Evolutionary conservation across 2,888 invertebrate genomes (phyloP).

Genomic region (Coecobrya sp.): DNA sequence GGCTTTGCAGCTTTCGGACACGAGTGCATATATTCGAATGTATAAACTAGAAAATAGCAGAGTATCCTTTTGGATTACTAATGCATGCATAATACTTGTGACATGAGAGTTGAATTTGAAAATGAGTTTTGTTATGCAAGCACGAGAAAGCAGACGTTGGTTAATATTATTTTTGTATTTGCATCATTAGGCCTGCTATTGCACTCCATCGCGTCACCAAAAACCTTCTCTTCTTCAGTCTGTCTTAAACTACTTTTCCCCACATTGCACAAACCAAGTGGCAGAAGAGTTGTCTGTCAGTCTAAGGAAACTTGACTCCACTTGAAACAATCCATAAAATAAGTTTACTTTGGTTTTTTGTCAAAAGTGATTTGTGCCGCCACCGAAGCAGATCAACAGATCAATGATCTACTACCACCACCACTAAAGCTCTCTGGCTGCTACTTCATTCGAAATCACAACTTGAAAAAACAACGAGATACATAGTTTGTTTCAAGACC

Average conservation of each 20-base stretch:
- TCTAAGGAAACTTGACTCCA: slow-evolving; percentile 82
- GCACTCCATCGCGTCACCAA: slow-evolving; percentile 2
- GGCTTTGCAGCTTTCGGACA: background rate
- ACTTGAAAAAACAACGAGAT: slow-evolving; percentile 37
- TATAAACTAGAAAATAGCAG: background rate
- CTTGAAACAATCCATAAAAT: slow-evolving; percentile 85
- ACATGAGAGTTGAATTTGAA: slow-evolving; percentile 41
- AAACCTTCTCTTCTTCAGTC: background rate
- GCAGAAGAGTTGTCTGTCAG: slow-evolving; percentile 68
- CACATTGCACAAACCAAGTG: background rate
- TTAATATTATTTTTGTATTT: background rate
- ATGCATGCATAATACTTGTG: slow-evolving; percentile 16
- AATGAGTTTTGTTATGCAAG: slow-evolving; percentile 7
- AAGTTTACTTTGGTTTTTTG: slow-evolving; percentile 83
- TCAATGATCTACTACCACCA: slow-evolving; percentile 74
- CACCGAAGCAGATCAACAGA: slow-evolving; percentile 79
- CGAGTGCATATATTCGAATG: too few species aligned
- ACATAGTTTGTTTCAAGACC: slow-evolving; percentile 46
- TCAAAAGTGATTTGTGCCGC: slow-evolving; percentile 79
- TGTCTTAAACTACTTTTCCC: slow-evolving; percentile 24
- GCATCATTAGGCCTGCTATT: background rate
- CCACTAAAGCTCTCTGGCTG: slow-evolving; percentile 21
- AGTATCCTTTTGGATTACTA: background rate
- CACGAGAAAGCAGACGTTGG: background rate
- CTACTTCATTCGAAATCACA: slow-evolving; percentile 45